Evolutionary conservation across 1,140 invertebrate species (phyloP).

Genomic region (Mesaphorura yosii): DNA sequence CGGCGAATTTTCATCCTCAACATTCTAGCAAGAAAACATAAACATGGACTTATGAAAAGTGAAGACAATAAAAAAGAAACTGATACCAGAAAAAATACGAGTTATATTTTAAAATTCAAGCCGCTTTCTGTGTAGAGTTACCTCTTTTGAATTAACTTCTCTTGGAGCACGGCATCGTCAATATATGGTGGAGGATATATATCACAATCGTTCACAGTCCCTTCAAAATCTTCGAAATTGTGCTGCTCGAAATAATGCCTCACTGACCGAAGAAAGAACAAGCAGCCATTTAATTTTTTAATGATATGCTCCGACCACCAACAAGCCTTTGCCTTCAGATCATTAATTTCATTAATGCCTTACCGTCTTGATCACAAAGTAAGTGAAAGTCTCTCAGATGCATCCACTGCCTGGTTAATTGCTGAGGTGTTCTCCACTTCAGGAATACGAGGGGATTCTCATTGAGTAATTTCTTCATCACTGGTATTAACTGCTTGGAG

Average conservation of each 20-base stretch:
- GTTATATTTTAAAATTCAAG: not conserved
- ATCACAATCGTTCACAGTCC: not conserved
- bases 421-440: constrained; percentile 69
- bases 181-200: not conserved
- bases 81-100: not conserved
- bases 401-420: constrained; percentile 78
- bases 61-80: not conserved
- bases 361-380: constrained; percentile 74
- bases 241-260: constrained; percentile 10
- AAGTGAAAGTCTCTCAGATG: constrained; percentile 87
- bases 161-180: not conserved
- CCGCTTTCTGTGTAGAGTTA: not conserved
- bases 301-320: too few species aligned
- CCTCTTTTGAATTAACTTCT: constrained; percentile 7
- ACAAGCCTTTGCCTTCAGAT: too few species aligned
- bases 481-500: constrained; percentile 60
- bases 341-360: too few species aligned
- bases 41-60: constrained; percentile 10
- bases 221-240: constrained; percentile 12
- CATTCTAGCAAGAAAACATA: constrained; percentile 22
- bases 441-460: constrained; percentile 76
- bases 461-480: constrained; percentile 47
- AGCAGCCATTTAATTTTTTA: not conserved
- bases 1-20: constrained; percentile 32
- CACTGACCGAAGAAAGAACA: constrained; percentile 6